A percentile compares a stretch with the other conserved stretches of the same genome.
Conservation (phyloP, 1,140 invertebrate genomes). For the Bombus vancouverensis region DNA sequence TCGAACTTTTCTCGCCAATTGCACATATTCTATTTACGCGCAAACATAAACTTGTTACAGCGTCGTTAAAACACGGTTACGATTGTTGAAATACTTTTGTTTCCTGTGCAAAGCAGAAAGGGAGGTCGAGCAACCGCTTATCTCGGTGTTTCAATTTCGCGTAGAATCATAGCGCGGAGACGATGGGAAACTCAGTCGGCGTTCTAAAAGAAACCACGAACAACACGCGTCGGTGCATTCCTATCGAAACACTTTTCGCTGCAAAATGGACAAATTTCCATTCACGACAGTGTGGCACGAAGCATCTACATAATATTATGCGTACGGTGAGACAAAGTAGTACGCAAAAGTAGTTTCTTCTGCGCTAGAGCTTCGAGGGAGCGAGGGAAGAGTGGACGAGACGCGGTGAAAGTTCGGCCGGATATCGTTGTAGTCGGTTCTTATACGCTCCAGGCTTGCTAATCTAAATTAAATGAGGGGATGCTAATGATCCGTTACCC, state of each 20-base stretch:
- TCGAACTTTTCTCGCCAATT: not conserved
- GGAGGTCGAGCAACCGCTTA: not conserved
- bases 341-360: conserved; percentile 58
- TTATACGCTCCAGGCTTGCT: conserved; percentile 55
- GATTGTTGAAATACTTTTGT: not conserved
- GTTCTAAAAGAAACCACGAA: conserved; percentile 28
- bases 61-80: not conserved
- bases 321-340: conserved; percentile 64
- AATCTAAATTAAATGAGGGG: conserved; percentile 75
- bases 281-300: conserved; percentile 58
- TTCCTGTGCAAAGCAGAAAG: not conserved
- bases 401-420: conserved; percentile 46
- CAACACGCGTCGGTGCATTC: conserved; percentile 60
- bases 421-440: conserved; percentile 52
- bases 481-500: conserved; percentile 74
- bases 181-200: conserved; percentile 13
- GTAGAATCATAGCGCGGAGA: conserved; percentile 35
- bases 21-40: too few relatives aligned
- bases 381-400: not conserved
- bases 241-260: conserved; percentile 65
- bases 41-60: not conserved
- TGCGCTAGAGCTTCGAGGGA: not conserved
- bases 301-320: conserved; percentile 74
- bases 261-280: conserved; percentile 69
- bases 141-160: conserved; percentile 51